These are phyloP conservation scores for Caradrina kadenii DNA, from an alignment of 2,888 invertebrate species.

Conservation along the genomic window DNA sequence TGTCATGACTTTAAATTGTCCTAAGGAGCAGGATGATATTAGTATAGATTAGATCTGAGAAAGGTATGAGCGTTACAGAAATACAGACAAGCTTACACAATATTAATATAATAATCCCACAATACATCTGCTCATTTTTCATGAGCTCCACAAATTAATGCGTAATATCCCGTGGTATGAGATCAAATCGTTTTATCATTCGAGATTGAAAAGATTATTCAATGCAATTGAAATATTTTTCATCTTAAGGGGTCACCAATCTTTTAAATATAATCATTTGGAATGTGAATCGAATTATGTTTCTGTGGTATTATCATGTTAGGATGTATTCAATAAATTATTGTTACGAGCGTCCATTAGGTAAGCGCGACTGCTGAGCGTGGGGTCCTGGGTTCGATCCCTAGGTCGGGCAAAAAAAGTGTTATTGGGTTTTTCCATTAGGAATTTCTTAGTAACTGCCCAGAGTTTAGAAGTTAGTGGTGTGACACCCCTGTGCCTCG, in stretches of 20 bases:
- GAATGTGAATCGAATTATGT: conserved; percentile 55
- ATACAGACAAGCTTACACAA: not conserved
- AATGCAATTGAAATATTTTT: conserved; percentile 62
- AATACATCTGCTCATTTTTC: conserved; percentile 43
- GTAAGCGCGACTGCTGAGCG: too few species aligned
- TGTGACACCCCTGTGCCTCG: too few species aligned
- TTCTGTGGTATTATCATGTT: conserved; percentile 34
- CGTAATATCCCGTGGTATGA: conserved; percentile 60
- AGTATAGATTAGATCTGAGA: not conserved
- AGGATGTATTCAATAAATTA: conserved; percentile 32
- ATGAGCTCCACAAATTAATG: conserved; percentile 54
- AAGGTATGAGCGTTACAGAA: not conserved
- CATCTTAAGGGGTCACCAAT: conserved; percentile 57
- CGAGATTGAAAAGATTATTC: conserved; percentile 68
- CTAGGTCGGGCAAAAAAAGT: too few species aligned
- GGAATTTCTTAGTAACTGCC: too few species aligned
- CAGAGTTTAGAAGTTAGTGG: too few species aligned
- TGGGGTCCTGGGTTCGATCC: too few species aligned
- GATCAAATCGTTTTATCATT: conserved; percentile 64
- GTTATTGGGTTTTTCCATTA: too few species aligned
- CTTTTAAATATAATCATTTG: conserved; percentile 58
- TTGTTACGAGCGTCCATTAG: conserved; percentile 37
- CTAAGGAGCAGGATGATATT: too few species aligned
- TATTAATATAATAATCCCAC: conserved; percentile 27
- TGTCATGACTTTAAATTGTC: too few species aligned